phyloP scores from a whole-genome alignment of 2,113 vertebrate species.

The Nannospalax galili region DNA sequence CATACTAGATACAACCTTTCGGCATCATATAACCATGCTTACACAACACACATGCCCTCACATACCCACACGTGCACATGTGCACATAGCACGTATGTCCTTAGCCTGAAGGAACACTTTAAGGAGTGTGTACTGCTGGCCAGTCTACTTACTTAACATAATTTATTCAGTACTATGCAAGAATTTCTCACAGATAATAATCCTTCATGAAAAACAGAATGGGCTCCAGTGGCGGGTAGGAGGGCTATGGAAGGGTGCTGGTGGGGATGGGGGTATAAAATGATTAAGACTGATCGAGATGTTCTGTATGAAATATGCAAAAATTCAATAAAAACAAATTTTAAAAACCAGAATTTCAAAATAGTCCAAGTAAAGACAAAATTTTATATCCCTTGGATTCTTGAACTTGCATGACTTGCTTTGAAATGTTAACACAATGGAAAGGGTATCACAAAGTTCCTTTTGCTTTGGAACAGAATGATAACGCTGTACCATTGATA shows the following conservation, averaged over 20 bases:
- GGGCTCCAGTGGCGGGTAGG: too few species aligned
- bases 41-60: neutral
- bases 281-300: too few species aligned
- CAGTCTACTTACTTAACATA: constrained; percentile 5
- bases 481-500: constrained; percentile 36
- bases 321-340: too few species aligned
- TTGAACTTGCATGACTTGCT: constrained; percentile 2
- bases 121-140: neutral
- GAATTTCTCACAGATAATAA: neutral
- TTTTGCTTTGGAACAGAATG: constrained; percentile 53
- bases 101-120: neutral
- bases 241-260: too few species aligned
- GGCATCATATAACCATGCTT: neutral
- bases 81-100: neutral
- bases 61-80: too few species aligned
- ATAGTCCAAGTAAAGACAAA: constrained; percentile 7
- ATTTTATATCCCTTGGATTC: constrained; percentile 62
- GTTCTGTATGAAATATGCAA: too few species aligned
- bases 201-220: constrained; percentile 46
- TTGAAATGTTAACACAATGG: constrained; percentile 38
- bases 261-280: too few species aligned
- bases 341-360: too few species aligned
- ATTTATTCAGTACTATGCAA: neutral
- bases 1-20: neutral
- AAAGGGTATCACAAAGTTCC: constrained; percentile 37